Conservation (phyloP, 92 coral and sea anemone species). For the Zoanthus sociatus region DNA sequence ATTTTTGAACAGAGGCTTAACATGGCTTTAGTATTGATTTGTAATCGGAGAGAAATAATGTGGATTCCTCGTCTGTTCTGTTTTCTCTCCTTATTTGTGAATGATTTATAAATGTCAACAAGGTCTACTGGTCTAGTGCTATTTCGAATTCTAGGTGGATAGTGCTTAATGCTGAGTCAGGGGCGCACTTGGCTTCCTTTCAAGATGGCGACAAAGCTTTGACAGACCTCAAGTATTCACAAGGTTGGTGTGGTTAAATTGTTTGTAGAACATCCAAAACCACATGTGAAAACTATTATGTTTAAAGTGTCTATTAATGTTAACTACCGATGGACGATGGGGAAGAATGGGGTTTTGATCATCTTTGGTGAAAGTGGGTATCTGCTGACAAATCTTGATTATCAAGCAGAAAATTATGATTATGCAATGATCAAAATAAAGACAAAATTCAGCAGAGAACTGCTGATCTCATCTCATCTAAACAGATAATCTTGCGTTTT, state of each 20-base stretch:
- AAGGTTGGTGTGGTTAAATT: slow-evolving; percentile 53
- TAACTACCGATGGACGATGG: too few relatives aligned
- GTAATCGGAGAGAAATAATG: neutral
- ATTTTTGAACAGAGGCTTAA: neutral
- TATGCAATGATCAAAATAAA: too few relatives aligned
- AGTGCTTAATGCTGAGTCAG: slow-evolving; percentile 74
- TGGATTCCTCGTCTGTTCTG: neutral
- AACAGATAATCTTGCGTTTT: too few relatives aligned
- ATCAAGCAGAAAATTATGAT: too few relatives aligned
- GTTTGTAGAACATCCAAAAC: too few relatives aligned
- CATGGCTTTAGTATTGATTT: neutral
- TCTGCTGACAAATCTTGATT: too few relatives aligned
- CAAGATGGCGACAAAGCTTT: slow-evolving; percentile 83
- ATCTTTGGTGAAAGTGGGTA: too few relatives aligned
- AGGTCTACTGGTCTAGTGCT: neutral
- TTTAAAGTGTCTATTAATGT: too few relatives aligned
- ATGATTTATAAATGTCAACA: neutral
- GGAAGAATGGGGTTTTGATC: too few relatives aligned
- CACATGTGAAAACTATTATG: too few relatives aligned
- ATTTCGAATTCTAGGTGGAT: slow-evolving; percentile 71
- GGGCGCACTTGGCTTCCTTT: slow-evolving; percentile 83
- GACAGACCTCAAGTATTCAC: slow-evolving; percentile 82
- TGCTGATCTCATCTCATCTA: too few relatives aligned
- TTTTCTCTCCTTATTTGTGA: neutral
- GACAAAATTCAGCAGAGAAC: too few relatives aligned